Evolutionary conservation across 2,888 invertebrate genomes (phyloP).

Genomic region (Caprella mutica): DNA sequence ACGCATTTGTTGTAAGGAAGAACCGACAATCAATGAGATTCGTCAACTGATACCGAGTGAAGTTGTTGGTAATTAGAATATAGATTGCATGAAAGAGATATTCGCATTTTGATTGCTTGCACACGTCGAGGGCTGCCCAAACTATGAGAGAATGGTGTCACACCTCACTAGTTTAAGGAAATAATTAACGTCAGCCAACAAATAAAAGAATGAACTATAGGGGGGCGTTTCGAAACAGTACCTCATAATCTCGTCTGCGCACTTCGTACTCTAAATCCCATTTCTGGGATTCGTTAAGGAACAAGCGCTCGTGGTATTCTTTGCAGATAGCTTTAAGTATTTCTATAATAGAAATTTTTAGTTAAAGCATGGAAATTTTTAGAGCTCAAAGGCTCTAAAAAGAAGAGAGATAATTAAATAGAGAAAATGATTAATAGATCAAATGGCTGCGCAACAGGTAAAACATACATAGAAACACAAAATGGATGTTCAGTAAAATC

Average conservation of each 20-base stretch:
- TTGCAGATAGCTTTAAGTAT: constrained; percentile 84
- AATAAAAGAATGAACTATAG: too few relatives aligned
- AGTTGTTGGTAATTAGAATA: too few relatives aligned
- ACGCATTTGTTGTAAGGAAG: too few relatives aligned
- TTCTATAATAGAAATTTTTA: constrained; percentile 47
- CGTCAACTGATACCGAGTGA: too few relatives aligned
- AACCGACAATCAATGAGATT: too few relatives aligned
- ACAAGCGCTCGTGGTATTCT: constrained; percentile 93
- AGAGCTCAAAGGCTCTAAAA: too few relatives aligned
- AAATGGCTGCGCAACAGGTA: constrained; percentile 33
- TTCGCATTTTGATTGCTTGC: too few relatives aligned
- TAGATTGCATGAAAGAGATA: too few relatives aligned
- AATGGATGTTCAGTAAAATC: too few relatives aligned
- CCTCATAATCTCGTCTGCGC: constrained; percentile 98
- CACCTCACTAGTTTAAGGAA: constrained; percentile 22
- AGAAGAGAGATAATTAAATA: not conserved
- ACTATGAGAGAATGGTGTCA: constrained; percentile 28
- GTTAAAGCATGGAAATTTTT: constrained; percentile 33
- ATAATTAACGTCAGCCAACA: too few relatives aligned
- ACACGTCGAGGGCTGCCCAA: constrained; percentile 34
- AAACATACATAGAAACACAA: constrained; percentile 34
- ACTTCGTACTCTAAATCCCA: constrained; percentile 99
- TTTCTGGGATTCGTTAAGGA: constrained; percentile 96
- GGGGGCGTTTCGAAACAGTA: constrained; percentile 43
- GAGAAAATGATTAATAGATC: too few relatives aligned